Evolutionary conservation across 2,113 vertebrate genomes (phyloP), one percentile per base, ranked within the genome.

Genomic region (Coptodon bakossiorum): DNA sequence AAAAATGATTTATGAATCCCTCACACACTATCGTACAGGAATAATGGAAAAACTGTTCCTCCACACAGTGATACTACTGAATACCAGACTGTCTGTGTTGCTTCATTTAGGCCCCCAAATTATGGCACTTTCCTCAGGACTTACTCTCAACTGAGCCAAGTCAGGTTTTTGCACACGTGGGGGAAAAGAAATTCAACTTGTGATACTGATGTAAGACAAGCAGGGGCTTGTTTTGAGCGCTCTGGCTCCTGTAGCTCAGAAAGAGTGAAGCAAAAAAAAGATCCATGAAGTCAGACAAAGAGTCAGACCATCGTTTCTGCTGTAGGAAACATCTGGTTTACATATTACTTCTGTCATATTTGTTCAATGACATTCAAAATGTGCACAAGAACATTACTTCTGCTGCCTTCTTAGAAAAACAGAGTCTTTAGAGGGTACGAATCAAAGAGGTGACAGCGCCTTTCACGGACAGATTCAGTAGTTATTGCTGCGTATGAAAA

Each of bases 21-120:
- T 84, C 9, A 1, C 27, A 82, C 68, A 66, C 87, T 45, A 27
- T 86, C 40, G 7, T 16, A 24, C 27, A 83, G 68, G 79, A 91
- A 89, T 88, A 93, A 92, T 81, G 63, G 73, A 61, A 76, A 48
- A 81, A 50, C 54, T 92, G 85, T 90, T 94, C 63, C 17, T 80
- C 16, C 56, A 61, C 82, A 85, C 82, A 87, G 87, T 57, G 89
- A 88, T 84, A 80, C 91, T 89, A 54, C 80, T 84, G 71, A 91
- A 90, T 52, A 79, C 86, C 84, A 89, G 89, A 86, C 85, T 80
- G 86, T 85, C 88, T 92, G 82, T 45, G 63, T 83, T 88, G 52
- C 88, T 88, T 86, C 86, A 84, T 90, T 88, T 87, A 85, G 84
- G 57, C 78, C 45, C 68, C 73, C 71, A 92, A 92, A 92, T 93